phyloP scores from a whole-genome alignment of 2,113 vertebrate genomes.

The Nyctereutes procyonoides region DNA sequence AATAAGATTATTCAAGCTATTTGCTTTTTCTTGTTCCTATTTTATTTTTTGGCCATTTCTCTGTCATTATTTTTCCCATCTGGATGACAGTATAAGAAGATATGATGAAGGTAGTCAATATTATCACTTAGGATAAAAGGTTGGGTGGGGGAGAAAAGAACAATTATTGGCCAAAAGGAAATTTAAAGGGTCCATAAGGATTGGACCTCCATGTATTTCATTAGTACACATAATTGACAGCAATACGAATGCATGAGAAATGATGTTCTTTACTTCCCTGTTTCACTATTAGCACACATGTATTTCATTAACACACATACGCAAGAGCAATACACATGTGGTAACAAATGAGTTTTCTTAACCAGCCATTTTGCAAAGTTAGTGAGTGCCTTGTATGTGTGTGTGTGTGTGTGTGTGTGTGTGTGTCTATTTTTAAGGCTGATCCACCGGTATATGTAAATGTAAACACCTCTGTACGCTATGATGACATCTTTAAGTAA shows the following conservation, averaged over 20 bases:
- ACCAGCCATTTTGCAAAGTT: constrained; percentile 57
- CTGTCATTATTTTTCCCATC: constrained; percentile 14
- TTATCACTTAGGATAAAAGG: not conserved
- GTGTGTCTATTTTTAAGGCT: constrained; percentile 41
- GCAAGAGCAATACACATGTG: constrained; percentile 41
- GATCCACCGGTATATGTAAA: constrained; percentile 71
- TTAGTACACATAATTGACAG: constrained; percentile 48
- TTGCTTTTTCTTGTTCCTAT: not conserved
- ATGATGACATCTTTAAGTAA: constrained; percentile 73
- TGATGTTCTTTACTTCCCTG: constrained; percentile 57
- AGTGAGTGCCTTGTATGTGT: not conserved
- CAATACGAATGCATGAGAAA: constrained; percentile 49
- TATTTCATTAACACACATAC: constrained; percentile 67
- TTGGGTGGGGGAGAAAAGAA: constrained; percentile 22
- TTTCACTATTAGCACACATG: constrained; percentile 58
- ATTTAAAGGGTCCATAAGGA: not conserved
- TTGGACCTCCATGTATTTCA: constrained; percentile 43
- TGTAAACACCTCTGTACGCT: constrained; percentile 60
- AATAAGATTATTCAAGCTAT: not conserved
- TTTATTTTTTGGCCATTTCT: constrained; percentile 48
- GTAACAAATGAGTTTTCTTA: constrained; percentile 62
- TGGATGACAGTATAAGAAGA: constrained; percentile 5
- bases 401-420: not conserved
- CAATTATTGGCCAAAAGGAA: constrained; percentile 32
- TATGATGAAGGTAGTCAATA: constrained; percentile 4